Evolutionary conservation across 2,888 invertebrate genomes (phyloP).

Genomic region (Tortricodes alternella): DNA sequence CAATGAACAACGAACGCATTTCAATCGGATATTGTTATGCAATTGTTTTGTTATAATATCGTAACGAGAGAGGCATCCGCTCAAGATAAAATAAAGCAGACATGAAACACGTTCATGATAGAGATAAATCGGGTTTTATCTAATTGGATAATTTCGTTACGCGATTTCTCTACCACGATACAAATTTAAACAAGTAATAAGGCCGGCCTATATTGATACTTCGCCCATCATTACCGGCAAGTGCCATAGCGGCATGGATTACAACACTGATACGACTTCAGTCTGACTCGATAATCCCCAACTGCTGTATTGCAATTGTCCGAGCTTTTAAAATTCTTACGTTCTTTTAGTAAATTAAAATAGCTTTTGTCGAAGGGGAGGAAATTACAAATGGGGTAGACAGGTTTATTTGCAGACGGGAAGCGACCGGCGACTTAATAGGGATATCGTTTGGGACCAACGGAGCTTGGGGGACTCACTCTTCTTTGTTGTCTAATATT

Average conservation of each 20-base stretch:
- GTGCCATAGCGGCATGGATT: slow-evolving; percentile 11
- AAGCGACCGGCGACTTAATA: slow-evolving; percentile 6
- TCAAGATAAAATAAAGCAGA: slow-evolving; percentile 4
- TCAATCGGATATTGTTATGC: no score
- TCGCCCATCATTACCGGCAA: not conserved
- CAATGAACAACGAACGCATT: no score
- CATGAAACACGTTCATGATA: slow-evolving; percentile 13
- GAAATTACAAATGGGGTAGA: slow-evolving; percentile 18
- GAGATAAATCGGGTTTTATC: slow-evolving; percentile 18
- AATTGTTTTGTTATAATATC: no score
- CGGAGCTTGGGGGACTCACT: not conserved
- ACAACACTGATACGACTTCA: slow-evolving; percentile 15
- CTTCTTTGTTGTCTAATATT: no score
- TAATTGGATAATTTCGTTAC: slow-evolving; percentile 15
- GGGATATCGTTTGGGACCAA: slow-evolving; percentile 1
- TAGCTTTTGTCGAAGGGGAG: not conserved
- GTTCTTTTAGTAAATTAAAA: slow-evolving; percentile 8
- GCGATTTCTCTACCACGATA: not conserved
- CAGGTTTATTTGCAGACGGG: slow-evolving; percentile 12
- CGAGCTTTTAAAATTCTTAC: not conserved
- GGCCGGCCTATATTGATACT: not conserved
- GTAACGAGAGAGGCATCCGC: no score
- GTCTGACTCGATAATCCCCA: not conserved
- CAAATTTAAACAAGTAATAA: not conserved
- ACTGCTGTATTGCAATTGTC: not conserved